phyloP scores from a whole-genome alignment of 2,797 vertebrate genomes.

The Ceryle rudis region DNA sequence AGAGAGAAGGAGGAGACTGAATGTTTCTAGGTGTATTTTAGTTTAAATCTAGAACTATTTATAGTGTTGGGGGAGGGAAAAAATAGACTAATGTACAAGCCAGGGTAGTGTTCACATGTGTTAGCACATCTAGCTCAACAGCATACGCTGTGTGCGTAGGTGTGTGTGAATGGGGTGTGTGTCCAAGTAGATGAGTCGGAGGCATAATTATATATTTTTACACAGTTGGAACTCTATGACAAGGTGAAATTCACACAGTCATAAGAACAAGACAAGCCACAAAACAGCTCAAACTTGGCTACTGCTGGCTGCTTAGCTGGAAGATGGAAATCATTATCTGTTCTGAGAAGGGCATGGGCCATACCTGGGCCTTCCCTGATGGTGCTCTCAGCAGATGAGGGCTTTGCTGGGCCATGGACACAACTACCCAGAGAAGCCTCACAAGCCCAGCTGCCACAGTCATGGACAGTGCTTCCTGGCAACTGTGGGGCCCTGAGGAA shows the following conservation, averaged over 20 bases:
- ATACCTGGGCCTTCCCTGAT: neutral
- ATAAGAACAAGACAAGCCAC: constrained; percentile 15
- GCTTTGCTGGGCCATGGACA: neutral
- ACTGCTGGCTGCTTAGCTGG: neutral
- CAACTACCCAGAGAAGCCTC: neutral
- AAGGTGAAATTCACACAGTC: constrained; percentile 54
- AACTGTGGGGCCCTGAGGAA: neutral
- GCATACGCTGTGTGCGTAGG: constrained; percentile 14
- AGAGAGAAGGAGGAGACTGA: neutral
- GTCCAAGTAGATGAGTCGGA: constrained; percentile 70
- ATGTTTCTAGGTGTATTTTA: neutral
- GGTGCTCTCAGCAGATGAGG: neutral
- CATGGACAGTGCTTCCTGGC: neutral
- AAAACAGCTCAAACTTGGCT: neutral
- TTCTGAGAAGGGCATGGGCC: neutral
- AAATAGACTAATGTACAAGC: constrained; percentile 39
- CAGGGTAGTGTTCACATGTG: constrained; percentile 27
- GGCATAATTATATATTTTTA: constrained; percentile 44
- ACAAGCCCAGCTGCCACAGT: neutral
- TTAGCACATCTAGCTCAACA: constrained; percentile 40
- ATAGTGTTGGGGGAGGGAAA: constrained; percentile 34
- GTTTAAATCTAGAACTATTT: constrained; percentile 44
- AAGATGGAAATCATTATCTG: neutral
- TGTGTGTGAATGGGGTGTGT: constrained; percentile 43
- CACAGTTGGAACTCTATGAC: constrained; percentile 52